Evolutionary conservation across 1,140 invertebrate genomes (phyloP), one percentile per base, ranked within the genome.

Genomic region (Physella acuta): DNA sequence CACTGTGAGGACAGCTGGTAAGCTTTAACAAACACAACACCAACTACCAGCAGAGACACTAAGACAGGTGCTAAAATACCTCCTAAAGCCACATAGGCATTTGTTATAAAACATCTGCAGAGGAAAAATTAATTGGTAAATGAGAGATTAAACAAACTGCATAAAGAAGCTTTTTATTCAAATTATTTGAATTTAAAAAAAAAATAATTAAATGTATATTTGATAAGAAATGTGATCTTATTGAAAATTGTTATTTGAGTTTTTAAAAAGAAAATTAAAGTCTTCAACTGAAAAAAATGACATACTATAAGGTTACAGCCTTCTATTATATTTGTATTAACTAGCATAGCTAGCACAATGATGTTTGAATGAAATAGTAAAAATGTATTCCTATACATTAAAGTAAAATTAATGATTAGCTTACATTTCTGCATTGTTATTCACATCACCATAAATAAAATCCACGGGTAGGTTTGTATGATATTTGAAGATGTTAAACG

Each of bases 381-480:
- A n/a, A n/a, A n/a, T n/a, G n/a, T n/a, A n/a, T n/a, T n/a, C n/a
- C n/a, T n/a, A n/a, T n/a, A n/a, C n/a, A n/a, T n/a, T n/a, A n/a
- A n/a, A n/a, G n/a, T n/a, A n/a, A n/a, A n/a, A n/a, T n/a, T n/a
- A n/a, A 11, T 44, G 39, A 11, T 44, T 34, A 31, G 79, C 82
- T 81, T 73, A 84, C 82, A 84, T 82, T 60, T 82, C 76, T 64
- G 75, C 75, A 70, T 80, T 78, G 49, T 79, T 78, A 44, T 80
- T 80, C 17, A 84, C 79, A 72, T 82, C 79, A 17, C 81, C 81
- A 75, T 82, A 83, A n/a, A 84, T 81, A 37, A 72, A 77, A 58
- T 78, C 76, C 34, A 71, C 71, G 33, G 75, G 73, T 44, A 82
- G 39, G 52, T 73, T 59, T 56, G 79, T 79, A 2, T 76, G 69